A percentile compares a stretch with the other conserved stretches of the same genome.
phyloP scores from a whole-genome alignment of 1,140 invertebrate genomes.

The Cotesia vestalis region DNA sequence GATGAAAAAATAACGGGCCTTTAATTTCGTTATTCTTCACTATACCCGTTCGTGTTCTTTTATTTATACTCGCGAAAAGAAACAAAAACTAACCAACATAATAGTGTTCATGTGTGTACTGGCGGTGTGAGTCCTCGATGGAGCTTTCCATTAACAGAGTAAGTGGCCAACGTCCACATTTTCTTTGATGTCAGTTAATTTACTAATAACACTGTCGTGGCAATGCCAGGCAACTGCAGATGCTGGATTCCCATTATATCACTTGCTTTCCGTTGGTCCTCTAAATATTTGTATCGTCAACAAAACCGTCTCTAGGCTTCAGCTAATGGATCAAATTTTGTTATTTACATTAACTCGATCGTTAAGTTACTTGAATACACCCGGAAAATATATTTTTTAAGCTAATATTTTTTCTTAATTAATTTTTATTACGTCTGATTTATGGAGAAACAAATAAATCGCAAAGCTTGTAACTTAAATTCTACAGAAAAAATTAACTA shows the following conservation, averaged over 20 bases:
- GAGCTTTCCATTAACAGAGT: conserved; percentile 62
- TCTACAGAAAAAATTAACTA: too few relatives aligned
- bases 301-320: conserved; percentile 29
- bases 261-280: conserved; percentile 44
- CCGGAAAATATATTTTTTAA: conserved; percentile 9
- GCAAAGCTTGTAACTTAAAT: too few relatives aligned
- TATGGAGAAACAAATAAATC: too few relatives aligned
- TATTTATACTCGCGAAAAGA: not conserved
- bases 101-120: not conserved
- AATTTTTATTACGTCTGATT: too few relatives aligned
- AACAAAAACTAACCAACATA: conserved; percentile 8
- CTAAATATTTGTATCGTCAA: conserved; percentile 64
- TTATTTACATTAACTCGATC: not conserved
- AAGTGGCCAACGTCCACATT: conserved; percentile 60
- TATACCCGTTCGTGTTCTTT: not conserved
- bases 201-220: conserved; percentile 62
- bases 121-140: not conserved
- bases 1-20: conserved; percentile 35
- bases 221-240: not conserved
- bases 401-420: not conserved
- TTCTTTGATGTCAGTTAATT: conserved; percentile 67
- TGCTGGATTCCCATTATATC: conserved; percentile 17
- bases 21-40: conserved; percentile 1
- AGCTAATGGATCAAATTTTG: conserved; percentile 14
- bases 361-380: conserved; percentile 1